Evolutionary conservation across 23 tunicate genomes (phyloP), one percentile per base, ranked within the genome.

Genomic region (Styela plicata): DNA sequence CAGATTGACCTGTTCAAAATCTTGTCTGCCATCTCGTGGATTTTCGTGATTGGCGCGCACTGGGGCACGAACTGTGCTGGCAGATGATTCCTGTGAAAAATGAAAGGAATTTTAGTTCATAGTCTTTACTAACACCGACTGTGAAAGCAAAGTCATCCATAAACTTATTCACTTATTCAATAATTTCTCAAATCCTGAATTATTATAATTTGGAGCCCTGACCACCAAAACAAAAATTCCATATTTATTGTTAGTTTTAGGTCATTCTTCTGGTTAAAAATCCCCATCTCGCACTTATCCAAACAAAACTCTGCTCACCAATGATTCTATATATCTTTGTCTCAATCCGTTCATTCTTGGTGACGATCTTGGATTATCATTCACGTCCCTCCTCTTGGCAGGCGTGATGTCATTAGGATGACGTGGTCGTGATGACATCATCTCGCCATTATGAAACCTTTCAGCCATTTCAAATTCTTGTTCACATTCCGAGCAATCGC

Each of bases 401-500:
- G 7, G 57, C n/a, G n/a, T n/a, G n/a, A n/a, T n/a, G 10, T 44
- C 57, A 44, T 44, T 44, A 5, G 57, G 13, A 44, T 44, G 57
- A 44, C 57, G 57, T 44, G 57, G 57, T 3, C 77, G 34, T 16
- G 36, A 28, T 29, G 32, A 18, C 77, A 33, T 27, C 24, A 71
- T 33, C 36, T 71, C 77, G 17, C 77, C 77, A 3, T 71, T 36
- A 32, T 71, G 77, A 34, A 71, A 71, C 24, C 77, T 71, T 21
- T 27, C 35, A 3, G 36, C 34, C 35, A 21, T 71, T 34, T 71
- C 77, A 33, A 71, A 28, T 36, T 71, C 77, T 30, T 71, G 36
- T 34, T 71, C 77, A 32, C 77, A 71, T 32, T n/a, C 36, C 13
- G 77, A 71, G 36, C 77, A 71, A 71, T 71, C 77, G 77, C 77